phyloP scores from a whole-genome alignment of 2,797 vertebrate genomes.

The Myripristis jacobus region DNA sequence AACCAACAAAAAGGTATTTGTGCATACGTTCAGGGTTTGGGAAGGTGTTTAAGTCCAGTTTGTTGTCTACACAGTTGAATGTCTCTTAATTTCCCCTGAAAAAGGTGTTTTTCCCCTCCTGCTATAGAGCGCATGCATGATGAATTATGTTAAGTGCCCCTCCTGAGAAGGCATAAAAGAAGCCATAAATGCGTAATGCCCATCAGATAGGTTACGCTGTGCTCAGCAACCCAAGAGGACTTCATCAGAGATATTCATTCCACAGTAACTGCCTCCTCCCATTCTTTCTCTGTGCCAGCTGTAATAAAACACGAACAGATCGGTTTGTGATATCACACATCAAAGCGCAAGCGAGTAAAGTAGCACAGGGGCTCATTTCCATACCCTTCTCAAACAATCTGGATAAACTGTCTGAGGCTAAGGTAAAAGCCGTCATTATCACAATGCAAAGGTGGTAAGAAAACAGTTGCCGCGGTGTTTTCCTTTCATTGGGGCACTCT shows the following conservation, averaged over 20 bases:
- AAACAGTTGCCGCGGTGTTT: conserved; percentile 11
- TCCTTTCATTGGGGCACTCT: conserved; percentile 23
- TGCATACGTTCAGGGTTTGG: conserved; percentile 17
- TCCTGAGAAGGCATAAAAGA: conserved; percentile 58
- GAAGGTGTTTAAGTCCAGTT: conserved; percentile 29
- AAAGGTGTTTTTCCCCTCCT: background rate
- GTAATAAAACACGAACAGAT: conserved; percentile 68
- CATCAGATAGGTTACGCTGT: conserved; percentile 66
- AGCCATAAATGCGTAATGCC: conserved; percentile 58
- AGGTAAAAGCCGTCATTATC: conserved; percentile 46
- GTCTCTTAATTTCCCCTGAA: conserved; percentile 18
- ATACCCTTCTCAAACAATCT: conserved; percentile 59
- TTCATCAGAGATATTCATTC: conserved; percentile 45
- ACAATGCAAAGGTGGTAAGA: conserved; percentile 45
- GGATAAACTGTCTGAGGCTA: conserved; percentile 51
- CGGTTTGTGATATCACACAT: conserved; percentile 69
- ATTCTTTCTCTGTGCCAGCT: conserved; percentile 52
- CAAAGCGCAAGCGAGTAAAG: conserved; percentile 67
- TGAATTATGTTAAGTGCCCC: conserved; percentile 47
- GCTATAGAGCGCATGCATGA: conserved; percentile 48
- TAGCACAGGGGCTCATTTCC: conserved; percentile 70
- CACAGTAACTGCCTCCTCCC: conserved; percentile 2
- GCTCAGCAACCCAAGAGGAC: conserved; percentile 55
- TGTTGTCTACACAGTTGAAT: conserved; percentile 18
- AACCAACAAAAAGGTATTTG: conserved; percentile 7